Conservation (phyloP, 1,140 invertebrate species). For the Zaprionus ornatus region DNA sequence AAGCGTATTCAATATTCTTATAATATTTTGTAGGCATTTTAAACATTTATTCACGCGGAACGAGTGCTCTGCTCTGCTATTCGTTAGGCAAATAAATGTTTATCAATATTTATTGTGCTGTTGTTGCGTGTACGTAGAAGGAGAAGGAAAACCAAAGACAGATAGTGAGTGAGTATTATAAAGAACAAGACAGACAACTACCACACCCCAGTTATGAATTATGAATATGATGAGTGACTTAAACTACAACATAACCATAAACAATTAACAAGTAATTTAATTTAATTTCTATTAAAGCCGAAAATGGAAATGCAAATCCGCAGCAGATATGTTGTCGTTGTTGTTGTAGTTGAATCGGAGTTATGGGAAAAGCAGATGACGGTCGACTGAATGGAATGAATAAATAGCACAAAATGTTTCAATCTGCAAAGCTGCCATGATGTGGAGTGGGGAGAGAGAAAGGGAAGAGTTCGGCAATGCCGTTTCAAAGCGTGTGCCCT, state of each 20-base stretch:
- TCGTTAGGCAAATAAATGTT: conserved; percentile 53
- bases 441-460: too few species aligned
- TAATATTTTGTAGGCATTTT: conserved; percentile 44
- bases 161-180: conserved; percentile 24
- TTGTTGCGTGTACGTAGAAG: conserved; percentile 43
- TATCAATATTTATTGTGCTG: conserved; percentile 73
- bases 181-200: conserved; percentile 41
- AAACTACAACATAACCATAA: conserved; percentile 69
- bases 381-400: neutral
- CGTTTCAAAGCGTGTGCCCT: conserved; percentile 52
- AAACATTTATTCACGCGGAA: conserved; percentile 72
- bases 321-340: conserved; percentile 55
- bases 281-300: conserved; percentile 17
- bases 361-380: conserved; percentile 11
- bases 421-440: conserved; percentile 6
- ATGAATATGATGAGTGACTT: conserved; percentile 28
- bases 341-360: too few species aligned
- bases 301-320: conserved; percentile 19
- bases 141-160: conserved; percentile 31
- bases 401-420: conserved; percentile 47
- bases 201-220: conserved; percentile 57
- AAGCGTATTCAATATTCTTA: conserved; percentile 31
- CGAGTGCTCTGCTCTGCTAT: conserved; percentile 27
- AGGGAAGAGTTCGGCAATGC: conserved; percentile 9
- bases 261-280: conserved; percentile 65